Evolutionary conservation across 1,140 invertebrate genomes (phyloP).

Genomic region (Bombus superbus): DNA sequence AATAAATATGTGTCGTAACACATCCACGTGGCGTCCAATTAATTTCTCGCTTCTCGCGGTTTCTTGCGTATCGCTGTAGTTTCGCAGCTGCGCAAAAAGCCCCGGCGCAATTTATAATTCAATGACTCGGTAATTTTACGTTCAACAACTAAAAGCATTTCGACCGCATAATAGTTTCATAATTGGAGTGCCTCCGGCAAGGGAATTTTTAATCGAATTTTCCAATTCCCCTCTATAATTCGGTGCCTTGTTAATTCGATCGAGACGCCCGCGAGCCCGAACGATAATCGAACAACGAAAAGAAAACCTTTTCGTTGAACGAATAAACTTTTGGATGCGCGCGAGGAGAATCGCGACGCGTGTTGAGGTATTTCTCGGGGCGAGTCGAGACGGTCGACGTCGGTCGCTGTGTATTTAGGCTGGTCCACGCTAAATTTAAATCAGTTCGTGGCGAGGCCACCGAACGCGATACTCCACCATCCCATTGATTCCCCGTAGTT

Average conservation of each 20-base stretch:
- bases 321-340: background rate
- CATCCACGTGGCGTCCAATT: constrained; percentile 39
- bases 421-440: constrained; percentile 60
- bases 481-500: constrained; percentile 31
- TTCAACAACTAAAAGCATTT: constrained; percentile 53
- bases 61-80: background rate
- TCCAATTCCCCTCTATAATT: constrained; percentile 17
- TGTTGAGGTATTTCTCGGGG: constrained; percentile 18
- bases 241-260: constrained; percentile 41
- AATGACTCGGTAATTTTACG: constrained; percentile 46
- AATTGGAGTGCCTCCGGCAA: constrained; percentile 45
- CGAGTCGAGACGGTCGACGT: constrained; percentile 2
- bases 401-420: constrained; percentile 51
- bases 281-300: background rate
- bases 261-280: background rate
- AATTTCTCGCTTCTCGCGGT: constrained; percentile 5
- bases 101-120: constrained; percentile 27
- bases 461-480: constrained; percentile 40
- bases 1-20: constrained; percentile 39
- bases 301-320: background rate
- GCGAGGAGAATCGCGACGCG: background rate
- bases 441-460: constrained; percentile 51
- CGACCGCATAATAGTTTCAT: constrained; percentile 45
- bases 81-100: background rate
- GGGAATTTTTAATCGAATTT: constrained; percentile 61